Evolutionary conservation across 1,140 invertebrate genomes (phyloP).

Genomic region (Drosophila sp.): DNA sequence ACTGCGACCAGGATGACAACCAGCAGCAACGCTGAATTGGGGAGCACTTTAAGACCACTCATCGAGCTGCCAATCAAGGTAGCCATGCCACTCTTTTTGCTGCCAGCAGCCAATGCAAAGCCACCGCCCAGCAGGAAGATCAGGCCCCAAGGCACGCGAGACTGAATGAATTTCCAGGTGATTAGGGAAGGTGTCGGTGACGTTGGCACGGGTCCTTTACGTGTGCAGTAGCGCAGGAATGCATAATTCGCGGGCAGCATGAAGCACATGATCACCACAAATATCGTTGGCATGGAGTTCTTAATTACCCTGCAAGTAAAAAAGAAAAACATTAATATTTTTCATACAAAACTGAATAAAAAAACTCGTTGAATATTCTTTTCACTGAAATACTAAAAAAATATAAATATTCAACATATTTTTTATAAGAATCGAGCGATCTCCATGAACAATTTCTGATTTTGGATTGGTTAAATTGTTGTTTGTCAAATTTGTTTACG

Average conservation of each 20-base stretch:
- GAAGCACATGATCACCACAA: conserved; percentile 92
- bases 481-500: too few relatives aligned
- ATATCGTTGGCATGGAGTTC: conserved; percentile 93
- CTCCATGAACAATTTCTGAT: too few relatives aligned
- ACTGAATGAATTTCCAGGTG: conserved; percentile 91
- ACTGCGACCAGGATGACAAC: conserved; percentile 86
- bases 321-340: conserved; percentile 5
- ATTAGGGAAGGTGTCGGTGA: conserved; percentile 88
- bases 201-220: conserved; percentile 85
- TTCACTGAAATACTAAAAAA: too few relatives aligned
- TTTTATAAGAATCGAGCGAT: too few relatives aligned
- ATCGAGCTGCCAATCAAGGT: conserved; percentile 89
- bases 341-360: too few relatives aligned
- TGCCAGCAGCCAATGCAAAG: conserved; percentile 94
- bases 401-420: too few relatives aligned
- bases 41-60: conserved; percentile 86
- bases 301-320: conserved; percentile 87
- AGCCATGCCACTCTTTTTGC: conserved; percentile 91
- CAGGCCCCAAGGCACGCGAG: conserved; percentile 92
- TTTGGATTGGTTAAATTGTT: too few relatives aligned
- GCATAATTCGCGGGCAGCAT: conserved; percentile 91
- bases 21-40: conserved; percentile 86
- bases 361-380: too few relatives aligned
- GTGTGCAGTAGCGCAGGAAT: conserved; percentile 88
- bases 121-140: conserved; percentile 92